Percentiles rank a stretch among this genome's conserved stretches.
phyloP scores from a whole-genome alignment of 2,797 vertebrate genomes.

The Poecilia wingei region DNA sequence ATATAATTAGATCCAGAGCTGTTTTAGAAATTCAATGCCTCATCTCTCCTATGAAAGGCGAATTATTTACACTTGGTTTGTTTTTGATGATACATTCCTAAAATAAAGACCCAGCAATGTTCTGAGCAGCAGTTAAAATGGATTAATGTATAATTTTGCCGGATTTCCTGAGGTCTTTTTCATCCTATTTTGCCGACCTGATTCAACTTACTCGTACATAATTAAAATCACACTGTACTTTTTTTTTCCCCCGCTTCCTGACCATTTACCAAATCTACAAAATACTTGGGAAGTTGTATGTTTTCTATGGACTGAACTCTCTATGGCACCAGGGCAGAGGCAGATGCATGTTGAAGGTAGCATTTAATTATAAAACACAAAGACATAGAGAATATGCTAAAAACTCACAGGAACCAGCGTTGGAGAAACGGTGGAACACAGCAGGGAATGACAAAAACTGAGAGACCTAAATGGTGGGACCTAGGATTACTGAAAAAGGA shows the following conservation, averaged over 20 bases:
- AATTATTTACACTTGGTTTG: constrained; percentile 79
- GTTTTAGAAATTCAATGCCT: constrained; percentile 72
- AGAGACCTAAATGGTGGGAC: neutral
- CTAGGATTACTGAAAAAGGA: neutral
- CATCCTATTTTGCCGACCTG: constrained; percentile 38
- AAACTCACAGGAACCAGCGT: neutral
- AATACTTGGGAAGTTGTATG: neutral
- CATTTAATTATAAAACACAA: neutral
- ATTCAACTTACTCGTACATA: constrained; percentile 52
- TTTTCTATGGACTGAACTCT: neutral
- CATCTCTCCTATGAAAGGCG: constrained; percentile 70
- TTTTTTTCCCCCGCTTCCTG: constrained; percentile 6
- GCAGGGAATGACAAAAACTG: neutral
- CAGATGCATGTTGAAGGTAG: neutral
- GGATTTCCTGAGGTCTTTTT: constrained; percentile 59
- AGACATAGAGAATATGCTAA: neutral
- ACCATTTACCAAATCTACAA: constrained; percentile 10
- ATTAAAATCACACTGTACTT: constrained; percentile 25
- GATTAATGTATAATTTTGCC: constrained; percentile 64
- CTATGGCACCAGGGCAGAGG: neutral
- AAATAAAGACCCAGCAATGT: constrained; percentile 63
- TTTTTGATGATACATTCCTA: constrained; percentile 75
- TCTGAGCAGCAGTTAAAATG: constrained; percentile 66
- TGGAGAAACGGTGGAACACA: neutral
- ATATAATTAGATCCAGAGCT: constrained; percentile 79